Base-by-base conservation (phyloP, 2,113 vertebrate species). In the Passer domesticus region DNA sequence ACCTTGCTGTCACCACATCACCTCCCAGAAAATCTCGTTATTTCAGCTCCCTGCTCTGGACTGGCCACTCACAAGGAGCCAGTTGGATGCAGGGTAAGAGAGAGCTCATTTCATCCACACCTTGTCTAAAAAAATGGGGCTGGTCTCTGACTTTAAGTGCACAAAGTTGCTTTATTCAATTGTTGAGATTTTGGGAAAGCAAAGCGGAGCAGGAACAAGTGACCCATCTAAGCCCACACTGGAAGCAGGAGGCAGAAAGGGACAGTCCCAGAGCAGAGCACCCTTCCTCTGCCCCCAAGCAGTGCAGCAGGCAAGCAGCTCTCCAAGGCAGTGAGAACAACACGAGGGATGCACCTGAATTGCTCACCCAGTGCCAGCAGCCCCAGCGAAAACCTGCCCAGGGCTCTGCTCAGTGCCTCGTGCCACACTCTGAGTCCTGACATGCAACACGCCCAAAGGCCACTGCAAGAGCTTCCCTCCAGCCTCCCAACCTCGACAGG, bases 341-440 rank as follows among this genome's bases (percentile, higher is more conserved):
- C 55, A 44, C 13, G 6, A 52, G 70, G 58, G 69, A 59, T 13
- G 37, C 3, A 1, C 56, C 80, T 56, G 14, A 52, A 60, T 2
- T 12, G 49, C 67, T 39, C 18, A 30, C 1, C 35, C 52, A 16
- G 41, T 1, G 2, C 6, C 41, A 24, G 14, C 35, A 74, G 21
- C 55, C 22, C 50, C 47, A 46, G 31, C 64, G 41, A 58, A 46
- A 31, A 6, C 37, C 64, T 41, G 19, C 37, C 64, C 22, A 6
- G 41, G 37, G 23, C 9, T 46, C n/a, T 52, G 63, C 41, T 49
- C 72, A 0, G 3, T 24, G 55, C 59, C 28, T 19, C 0, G 43
- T 11, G 39, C 27, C 7, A 1, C 2, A 2, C 25, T 28, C 52
- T 8, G 22, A 4, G 2, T 44, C 41, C 72, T 30, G 6, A 6